Conservation (phyloP, 2,888 invertebrate species). For the Philopedon plagiatum region DNA sequence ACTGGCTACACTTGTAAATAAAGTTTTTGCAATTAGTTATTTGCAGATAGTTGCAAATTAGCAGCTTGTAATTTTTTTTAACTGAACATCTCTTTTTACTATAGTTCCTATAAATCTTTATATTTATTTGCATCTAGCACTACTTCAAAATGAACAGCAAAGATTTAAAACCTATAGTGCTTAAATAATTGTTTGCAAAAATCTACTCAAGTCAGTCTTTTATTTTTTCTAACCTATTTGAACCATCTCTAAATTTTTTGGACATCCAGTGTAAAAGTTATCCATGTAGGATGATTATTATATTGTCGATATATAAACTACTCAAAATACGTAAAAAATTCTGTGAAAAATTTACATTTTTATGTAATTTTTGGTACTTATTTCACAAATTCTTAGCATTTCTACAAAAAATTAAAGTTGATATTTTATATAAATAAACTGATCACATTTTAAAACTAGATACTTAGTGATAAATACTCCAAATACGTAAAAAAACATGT, state of each 20-base stretch:
- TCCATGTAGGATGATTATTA: conserved; percentile 65
- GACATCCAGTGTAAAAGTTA: conserved; percentile 59
- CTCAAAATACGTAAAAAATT: conserved; percentile 60
- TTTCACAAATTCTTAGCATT: conserved; percentile 35
- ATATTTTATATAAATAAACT: conserved; percentile 6
- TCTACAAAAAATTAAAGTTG: conserved; percentile 36
- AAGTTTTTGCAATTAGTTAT: no score
- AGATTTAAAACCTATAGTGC: no score
- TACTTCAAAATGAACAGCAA: no score
- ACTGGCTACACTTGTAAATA: conserved; percentile 18
- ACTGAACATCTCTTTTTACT: no score
- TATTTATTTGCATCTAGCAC: no score
- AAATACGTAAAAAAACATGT: conserved; percentile 66
- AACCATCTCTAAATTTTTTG: conserved; percentile 16
- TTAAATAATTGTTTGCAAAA: no score
- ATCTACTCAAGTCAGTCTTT: no score
- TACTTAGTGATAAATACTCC: conserved; percentile 39
- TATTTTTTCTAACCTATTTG: no score
- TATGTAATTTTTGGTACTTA: conserved; percentile 33
- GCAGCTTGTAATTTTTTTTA: no score
- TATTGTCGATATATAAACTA: conserved; percentile 58
- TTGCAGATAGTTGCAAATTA: no score
- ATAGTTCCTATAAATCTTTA: no score
- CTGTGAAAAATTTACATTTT: conserved; percentile 56
- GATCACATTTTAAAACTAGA: conserved; percentile 56